Evolutionary conservation across 2,888 invertebrate species (phyloP).

Genomic region (Cataglyphis albicans): DNA sequence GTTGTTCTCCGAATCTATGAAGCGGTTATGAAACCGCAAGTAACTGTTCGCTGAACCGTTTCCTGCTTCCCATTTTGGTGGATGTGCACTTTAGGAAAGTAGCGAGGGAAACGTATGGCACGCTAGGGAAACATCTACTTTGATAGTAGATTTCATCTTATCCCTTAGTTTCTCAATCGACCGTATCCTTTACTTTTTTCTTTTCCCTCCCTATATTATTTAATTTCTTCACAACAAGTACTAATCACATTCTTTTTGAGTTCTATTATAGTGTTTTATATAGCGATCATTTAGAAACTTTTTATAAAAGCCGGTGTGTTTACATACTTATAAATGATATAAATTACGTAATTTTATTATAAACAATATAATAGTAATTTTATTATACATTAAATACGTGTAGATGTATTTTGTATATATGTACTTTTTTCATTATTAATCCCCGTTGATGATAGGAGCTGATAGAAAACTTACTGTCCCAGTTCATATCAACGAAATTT

Average conservation of each 20-base stretch:
- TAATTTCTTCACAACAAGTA: slow-evolving; percentile 61
- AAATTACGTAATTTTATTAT: neutral
- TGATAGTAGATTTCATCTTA: slow-evolving; percentile 79
- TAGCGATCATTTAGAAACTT: neutral
- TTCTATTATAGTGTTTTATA: neutral
- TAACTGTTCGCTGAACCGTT: slow-evolving; percentile 64
- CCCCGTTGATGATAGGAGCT: neutral
- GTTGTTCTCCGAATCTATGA: slow-evolving; percentile 67
- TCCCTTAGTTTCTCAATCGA: slow-evolving; percentile 45
- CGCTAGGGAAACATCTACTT: slow-evolving; percentile 79
- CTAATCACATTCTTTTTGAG: slow-evolving; percentile 59
- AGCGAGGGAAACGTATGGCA: slow-evolving; percentile 78
- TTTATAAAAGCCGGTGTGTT: neutral
- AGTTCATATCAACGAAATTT: slow-evolving; percentile 58
- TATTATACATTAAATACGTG: neutral
- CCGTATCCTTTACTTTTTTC: slow-evolving; percentile 37
- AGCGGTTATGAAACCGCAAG: slow-evolving; percentile 71
- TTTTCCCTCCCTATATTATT: neutral
- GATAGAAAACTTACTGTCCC: neutral
- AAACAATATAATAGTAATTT: neutral
- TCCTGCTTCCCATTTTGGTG: slow-evolving; percentile 65
- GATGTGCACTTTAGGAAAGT: slow-evolving; percentile 77
- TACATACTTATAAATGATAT: neutral
- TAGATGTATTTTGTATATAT: neutral
- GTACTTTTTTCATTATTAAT: slow-evolving; percentile 1